A percentile compares a stretch with the other conserved stretches of the same genome.
Conservation (phyloP, 2,888 invertebrate genomes). For the Cantharis flavilabris region DNA sequence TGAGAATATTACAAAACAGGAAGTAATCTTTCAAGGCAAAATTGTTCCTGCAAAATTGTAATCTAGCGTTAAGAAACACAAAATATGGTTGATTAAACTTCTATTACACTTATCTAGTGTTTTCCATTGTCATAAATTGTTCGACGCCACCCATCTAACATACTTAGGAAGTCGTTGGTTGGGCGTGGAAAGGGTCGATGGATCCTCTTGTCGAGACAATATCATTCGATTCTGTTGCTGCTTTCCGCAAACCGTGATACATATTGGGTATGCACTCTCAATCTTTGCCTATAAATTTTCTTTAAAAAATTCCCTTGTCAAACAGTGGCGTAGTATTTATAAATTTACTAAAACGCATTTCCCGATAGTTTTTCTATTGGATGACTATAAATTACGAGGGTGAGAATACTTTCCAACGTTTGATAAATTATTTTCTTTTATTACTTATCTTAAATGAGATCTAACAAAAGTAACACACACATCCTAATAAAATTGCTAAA, state of each 20-base stretch:
- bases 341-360: background rate
- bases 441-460: background rate
- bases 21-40: slow-evolving; percentile 32
- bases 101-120: slow-evolving; percentile 41
- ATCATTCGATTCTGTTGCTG: slow-evolving; percentile 39
- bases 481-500: no score
- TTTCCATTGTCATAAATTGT: slow-evolving; percentile 42
- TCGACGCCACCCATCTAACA: slow-evolving; percentile 38
- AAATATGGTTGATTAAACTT: slow-evolving; percentile 44
- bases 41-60: slow-evolving; percentile 31
- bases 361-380: background rate
- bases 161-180: slow-evolving; percentile 39
- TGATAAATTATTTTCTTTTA: background rate
- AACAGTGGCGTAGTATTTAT: slow-evolving; percentile 14
- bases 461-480: no score
- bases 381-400: background rate
- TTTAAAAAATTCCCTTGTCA: slow-evolving; percentile 28
- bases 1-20: slow-evolving; percentile 35
- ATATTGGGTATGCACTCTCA: slow-evolving; percentile 38
- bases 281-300: slow-evolving; percentile 40
- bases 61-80: slow-evolving; percentile 33
- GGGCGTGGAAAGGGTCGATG: slow-evolving; percentile 32
- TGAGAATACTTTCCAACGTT: background rate
- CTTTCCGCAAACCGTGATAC: slow-evolving; percentile 39
- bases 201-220: slow-evolving; percentile 34